Evolutionary conservation across 1,140 invertebrate genomes (phyloP).

Genomic region (Drosophila pallidifrons): DNA sequence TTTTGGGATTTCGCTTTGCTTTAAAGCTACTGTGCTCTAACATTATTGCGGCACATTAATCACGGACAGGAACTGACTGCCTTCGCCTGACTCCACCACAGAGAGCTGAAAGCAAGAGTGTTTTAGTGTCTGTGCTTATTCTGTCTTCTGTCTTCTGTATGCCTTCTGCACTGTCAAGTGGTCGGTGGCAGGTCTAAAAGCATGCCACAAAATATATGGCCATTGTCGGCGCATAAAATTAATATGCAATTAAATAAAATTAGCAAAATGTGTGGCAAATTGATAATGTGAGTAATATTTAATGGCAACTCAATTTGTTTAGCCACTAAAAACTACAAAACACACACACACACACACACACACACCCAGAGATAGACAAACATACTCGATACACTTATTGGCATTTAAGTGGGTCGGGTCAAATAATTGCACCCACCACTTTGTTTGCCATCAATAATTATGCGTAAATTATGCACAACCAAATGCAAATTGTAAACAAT

Average conservation of each 20-base stretch:
- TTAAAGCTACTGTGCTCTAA: constrained; percentile 65
- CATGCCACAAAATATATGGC: constrained; percentile 56
- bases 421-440: constrained; percentile 35
- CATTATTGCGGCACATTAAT: constrained; percentile 80
- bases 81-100: constrained; percentile 24
- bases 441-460: constrained; percentile 76
- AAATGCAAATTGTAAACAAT: constrained; percentile 56
- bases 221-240: constrained; percentile 56
- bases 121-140: constrained; percentile 59
- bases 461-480: constrained; percentile 69
- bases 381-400: neutral
- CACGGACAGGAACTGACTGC: constrained; percentile 68
- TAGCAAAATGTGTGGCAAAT: constrained; percentile 67
- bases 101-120: constrained; percentile 71
- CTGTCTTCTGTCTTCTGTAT: constrained; percentile 3
- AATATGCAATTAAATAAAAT: constrained; percentile 79
- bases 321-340: constrained; percentile 16
- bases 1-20: constrained; percentile 39
- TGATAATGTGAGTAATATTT: constrained; percentile 75
- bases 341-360: neutral
- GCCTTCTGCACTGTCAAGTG: constrained; percentile 59
- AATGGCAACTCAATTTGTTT: constrained; percentile 76
- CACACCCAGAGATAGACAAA: neutral
- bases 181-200: constrained; percentile 57
- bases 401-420: constrained; percentile 4